Evolutionary conservation across 2,797 vertebrate genomes (phyloP).

Genomic region (Smutsia gigantea): DNA sequence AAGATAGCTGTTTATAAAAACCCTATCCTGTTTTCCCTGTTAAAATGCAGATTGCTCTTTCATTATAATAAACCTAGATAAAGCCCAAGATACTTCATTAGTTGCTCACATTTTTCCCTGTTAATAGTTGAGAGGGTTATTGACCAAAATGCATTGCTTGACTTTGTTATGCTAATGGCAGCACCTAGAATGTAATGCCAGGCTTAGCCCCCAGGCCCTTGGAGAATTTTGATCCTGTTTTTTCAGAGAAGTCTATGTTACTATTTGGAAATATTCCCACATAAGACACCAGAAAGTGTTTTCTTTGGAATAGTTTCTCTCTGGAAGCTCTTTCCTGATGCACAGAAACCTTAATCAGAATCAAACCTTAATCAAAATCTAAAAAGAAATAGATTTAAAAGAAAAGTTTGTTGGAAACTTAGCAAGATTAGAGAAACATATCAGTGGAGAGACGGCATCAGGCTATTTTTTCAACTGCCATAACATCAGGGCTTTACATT

Average conservation of each 20-base stretch:
- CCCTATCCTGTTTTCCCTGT: constrained; percentile 5
- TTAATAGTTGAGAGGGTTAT: constrained; percentile 73
- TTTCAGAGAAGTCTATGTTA: constrained; percentile 27
- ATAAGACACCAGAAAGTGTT: not conserved
- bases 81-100: constrained; percentile 61
- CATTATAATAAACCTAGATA: constrained; percentile 44
- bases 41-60: constrained; percentile 70
- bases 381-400: not conserved
- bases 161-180: constrained; percentile 70
- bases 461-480: not conserved
- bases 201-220: not conserved
- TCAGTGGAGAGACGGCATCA: not conserved
- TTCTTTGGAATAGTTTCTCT: constrained; percentile 32
- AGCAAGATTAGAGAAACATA: not conserved
- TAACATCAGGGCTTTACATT: not conserved
- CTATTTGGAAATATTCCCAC: constrained; percentile 8
- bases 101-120: constrained; percentile 46
- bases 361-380: not conserved
- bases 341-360: not conserved
- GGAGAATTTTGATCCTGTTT: constrained; percentile 46
- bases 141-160: constrained; percentile 61
- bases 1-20: constrained; percentile 55
- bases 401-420: constrained; percentile 14
- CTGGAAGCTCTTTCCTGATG: constrained; percentile 29
- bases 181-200: constrained; percentile 12